phyloP scores from a whole-genome alignment of 1,140 invertebrate species.

The Aphaenogaster floridana region DNA sequence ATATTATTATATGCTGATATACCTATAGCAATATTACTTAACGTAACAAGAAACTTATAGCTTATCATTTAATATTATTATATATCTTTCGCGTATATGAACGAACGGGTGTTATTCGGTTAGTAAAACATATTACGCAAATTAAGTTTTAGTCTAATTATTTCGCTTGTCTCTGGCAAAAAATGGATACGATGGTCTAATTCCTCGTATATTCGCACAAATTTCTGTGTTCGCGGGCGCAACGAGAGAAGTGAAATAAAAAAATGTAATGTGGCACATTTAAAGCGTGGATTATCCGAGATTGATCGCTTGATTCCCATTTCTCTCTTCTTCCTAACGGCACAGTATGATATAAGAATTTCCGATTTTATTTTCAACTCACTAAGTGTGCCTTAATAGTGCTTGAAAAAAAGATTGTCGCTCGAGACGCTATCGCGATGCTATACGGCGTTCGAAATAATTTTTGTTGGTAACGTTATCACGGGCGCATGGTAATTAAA shows the following conservation, averaged over 20 bases:
- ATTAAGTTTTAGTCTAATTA: not conserved
- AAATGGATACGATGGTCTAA: not conserved
- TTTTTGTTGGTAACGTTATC: constrained; percentile 37
- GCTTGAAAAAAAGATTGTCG: not conserved
- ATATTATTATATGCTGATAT: not conserved
- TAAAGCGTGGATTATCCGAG: constrained; percentile 78
- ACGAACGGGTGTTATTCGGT: not conserved
- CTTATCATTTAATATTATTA: constrained; percentile 13
- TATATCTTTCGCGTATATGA: not conserved
- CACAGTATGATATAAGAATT: constrained; percentile 73
- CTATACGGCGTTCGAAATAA: not conserved
- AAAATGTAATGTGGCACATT: constrained; percentile 38
- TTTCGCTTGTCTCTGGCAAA: not conserved
- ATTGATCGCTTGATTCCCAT: constrained; percentile 82
- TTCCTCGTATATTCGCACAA: not conserved
- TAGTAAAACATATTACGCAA: not conserved
- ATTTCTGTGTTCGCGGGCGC: constrained; percentile 9
- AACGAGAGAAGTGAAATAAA: constrained; percentile 23
- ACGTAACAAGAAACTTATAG: not conserved
- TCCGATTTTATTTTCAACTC: constrained; percentile 80
- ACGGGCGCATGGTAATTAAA: constrained; percentile 23
- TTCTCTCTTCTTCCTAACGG: constrained; percentile 56
- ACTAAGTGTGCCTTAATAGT: not conserved
- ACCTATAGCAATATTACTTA: not conserved
- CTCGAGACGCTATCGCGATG: not conserved